Percentiles rank a stretch among this genome's conserved stretches.
phyloP scores from a whole-genome alignment of 2,113 vertebrate species.

The Pachyramphus minor region DNA sequence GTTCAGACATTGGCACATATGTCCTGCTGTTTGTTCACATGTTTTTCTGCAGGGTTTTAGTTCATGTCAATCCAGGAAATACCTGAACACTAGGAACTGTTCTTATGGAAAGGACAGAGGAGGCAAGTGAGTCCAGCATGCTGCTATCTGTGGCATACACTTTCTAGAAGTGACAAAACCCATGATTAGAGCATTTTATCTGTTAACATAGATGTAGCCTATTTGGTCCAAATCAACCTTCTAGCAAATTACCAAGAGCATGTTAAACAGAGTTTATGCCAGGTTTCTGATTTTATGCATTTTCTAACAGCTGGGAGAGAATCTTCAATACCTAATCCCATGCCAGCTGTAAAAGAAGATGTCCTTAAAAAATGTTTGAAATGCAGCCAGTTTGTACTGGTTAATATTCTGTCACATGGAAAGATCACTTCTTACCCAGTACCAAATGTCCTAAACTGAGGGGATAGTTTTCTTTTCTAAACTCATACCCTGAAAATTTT shows the following conservation, averaged over 20 bases:
- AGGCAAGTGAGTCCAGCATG: not conserved
- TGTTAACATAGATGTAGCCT: not conserved
- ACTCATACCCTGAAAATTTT: not conserved
- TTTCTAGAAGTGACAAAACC: not conserved
- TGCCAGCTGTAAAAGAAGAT: not conserved
- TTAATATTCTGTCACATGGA: not conserved
- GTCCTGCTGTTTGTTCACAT: not conserved
- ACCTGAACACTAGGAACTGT: not conserved
- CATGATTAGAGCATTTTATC: not conserved
- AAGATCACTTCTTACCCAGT: not conserved
- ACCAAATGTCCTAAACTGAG: not conserved
- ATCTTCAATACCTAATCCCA: not conserved
- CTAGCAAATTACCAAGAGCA: not conserved
- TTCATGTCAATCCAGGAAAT: not conserved
- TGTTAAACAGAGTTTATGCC: not conserved
- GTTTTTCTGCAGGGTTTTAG: not conserved
- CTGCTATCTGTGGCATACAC: not conserved
- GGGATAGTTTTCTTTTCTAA: not conserved
- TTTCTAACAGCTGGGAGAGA: not conserved
- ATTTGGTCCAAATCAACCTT: not conserved
- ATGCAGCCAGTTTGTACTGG: not conserved
- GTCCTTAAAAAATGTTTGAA: not conserved
- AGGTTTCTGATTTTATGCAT: not conserved
- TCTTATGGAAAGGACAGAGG: not conserved
- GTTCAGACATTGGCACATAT: accelerated